These are phyloP conservation scores for Muraenolepis orangiensis DNA, from an alignment of 2,797 vertebrate species.

Conservation along the genomic window DNA sequence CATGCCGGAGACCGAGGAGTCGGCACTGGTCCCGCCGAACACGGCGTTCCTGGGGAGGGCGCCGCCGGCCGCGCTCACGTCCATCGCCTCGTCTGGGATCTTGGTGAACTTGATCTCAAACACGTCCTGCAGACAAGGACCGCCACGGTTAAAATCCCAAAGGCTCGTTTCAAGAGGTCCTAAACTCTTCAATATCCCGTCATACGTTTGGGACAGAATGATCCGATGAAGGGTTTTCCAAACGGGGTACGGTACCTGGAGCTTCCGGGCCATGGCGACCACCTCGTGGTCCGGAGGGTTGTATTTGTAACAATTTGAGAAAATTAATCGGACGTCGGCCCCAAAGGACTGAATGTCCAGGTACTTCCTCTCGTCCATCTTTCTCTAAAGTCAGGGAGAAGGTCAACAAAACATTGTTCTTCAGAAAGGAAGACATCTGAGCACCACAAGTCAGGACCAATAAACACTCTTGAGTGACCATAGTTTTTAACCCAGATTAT, in stretches of 20 bases:
- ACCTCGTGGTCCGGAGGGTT: slow-evolving; percentile 88
- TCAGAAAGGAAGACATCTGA: neutral
- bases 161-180: neutral
- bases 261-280: slow-evolving; percentile 86
- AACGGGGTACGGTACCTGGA: slow-evolving; percentile 77
- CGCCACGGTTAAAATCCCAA: neutral
- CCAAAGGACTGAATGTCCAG: slow-evolving; percentile 87
- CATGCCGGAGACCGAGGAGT: slow-evolving; percentile 77
- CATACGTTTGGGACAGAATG: neutral
- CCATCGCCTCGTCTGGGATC: slow-evolving; percentile 85
- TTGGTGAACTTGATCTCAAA: slow-evolving; percentile 95
- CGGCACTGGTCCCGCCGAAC: slow-evolving; percentile 77
- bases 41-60: slow-evolving; percentile 73
- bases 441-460: neutral
- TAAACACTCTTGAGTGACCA: too few species aligned
- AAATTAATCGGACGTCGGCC: slow-evolving; percentile 91
- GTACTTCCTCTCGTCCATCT: slow-evolving; percentile 90
- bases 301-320: slow-evolving; percentile 99
- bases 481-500: too few species aligned
- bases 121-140: slow-evolving; percentile 74
- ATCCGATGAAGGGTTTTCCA: neutral
- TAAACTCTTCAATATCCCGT: neutral
- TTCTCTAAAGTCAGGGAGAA: slow-evolving; percentile 74
- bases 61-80: slow-evolving; percentile 47
- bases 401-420: slow-evolving; percentile 28